These are phyloP conservation scores for Melanargia galathea DNA, from an alignment of 2,888 invertebrate genomes.

Conservation along the genomic window DNA sequence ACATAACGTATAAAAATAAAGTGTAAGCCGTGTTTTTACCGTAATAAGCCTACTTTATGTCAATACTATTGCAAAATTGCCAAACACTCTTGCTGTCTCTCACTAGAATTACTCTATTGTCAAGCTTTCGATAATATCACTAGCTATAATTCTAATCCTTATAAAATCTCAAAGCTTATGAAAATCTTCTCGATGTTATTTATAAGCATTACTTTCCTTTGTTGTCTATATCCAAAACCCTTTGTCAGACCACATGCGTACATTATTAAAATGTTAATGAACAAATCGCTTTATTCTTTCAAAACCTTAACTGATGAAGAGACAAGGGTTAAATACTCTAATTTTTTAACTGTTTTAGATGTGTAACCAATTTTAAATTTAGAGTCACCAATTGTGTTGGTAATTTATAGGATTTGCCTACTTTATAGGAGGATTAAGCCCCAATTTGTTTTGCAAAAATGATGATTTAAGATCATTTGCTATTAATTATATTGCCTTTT, in stretches of 20 bases:
- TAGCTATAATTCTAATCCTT: slow-evolving; percentile 18
- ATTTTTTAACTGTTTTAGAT: neutral
- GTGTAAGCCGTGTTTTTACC: slow-evolving; percentile 33
- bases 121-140: slow-evolving; percentile 29
- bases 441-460: neutral
- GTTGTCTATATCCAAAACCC: slow-evolving; percentile 34
- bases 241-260: slow-evolving; percentile 40
- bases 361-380: slow-evolving; percentile 23
- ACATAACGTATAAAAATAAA: slow-evolving; percentile 10
- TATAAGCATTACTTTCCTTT: slow-evolving; percentile 37
- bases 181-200: slow-evolving; percentile 4
- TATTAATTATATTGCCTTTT: neutral
- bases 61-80: neutral
- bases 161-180: slow-evolving; percentile 22
- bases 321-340: slow-evolving; percentile 36
- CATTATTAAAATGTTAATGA: slow-evolving; percentile 23
- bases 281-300: slow-evolving; percentile 27
- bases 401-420: neutral
- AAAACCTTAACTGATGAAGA: slow-evolving; percentile 44
- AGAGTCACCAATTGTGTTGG: neutral
- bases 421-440: neutral
- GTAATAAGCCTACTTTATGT: slow-evolving; percentile 34
- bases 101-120: slow-evolving; percentile 26
- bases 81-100: slow-evolving; percentile 7
- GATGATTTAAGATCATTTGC: neutral